Percentiles rank a stretch among this genome's conserved stretches.
These are phyloP conservation scores for Campaea margaritaria DNA, from an alignment of 2,888 invertebrate species.

Conservation along the genomic window DNA sequence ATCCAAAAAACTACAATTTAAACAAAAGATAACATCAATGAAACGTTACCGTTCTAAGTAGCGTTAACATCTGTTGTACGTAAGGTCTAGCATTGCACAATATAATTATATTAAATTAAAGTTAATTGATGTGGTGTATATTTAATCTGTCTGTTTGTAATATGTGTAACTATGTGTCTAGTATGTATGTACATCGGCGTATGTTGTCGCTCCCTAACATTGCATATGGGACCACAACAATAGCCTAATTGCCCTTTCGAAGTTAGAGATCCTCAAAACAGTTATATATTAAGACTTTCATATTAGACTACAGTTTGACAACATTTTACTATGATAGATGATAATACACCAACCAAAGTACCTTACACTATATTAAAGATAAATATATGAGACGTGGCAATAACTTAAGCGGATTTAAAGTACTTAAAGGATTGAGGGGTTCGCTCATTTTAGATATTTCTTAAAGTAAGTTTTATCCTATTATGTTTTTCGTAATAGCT, in stretches of 20 bases:
- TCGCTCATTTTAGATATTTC: constrained; percentile 56
- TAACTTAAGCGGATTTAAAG: constrained; percentile 45
- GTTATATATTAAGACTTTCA: constrained; percentile 14
- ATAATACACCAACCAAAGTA: constrained; percentile 45
- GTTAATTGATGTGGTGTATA: constrained; percentile 51
- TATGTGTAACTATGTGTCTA: constrained; percentile 38
- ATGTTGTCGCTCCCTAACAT: constrained; percentile 34
- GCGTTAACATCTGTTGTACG: constrained; percentile 44
- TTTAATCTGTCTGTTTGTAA: constrained; percentile 33
- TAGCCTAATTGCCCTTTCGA: constrained; percentile 21
- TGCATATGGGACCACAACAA: constrained; percentile 38
- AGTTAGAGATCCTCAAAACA: constrained; percentile 9
- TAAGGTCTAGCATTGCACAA: constrained; percentile 56
- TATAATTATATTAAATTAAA: constrained; percentile 44
- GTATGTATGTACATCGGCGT: constrained; percentile 31
- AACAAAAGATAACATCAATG: background rate
- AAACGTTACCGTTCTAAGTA: constrained; percentile 48
- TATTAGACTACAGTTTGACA: constrained; percentile 14
- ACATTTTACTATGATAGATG: constrained; percentile 32
- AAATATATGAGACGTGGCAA: constrained; percentile 33
- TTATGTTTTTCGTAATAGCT: constrained; percentile 27
- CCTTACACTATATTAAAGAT: constrained; percentile 34
- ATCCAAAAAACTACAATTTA: background rate
- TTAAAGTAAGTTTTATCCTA: constrained; percentile 37
- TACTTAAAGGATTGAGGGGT: constrained; percentile 55